Base-by-base conservation (phyloP, 2,888 invertebrate genomes). In the Polydrusus cervinus region DNA sequence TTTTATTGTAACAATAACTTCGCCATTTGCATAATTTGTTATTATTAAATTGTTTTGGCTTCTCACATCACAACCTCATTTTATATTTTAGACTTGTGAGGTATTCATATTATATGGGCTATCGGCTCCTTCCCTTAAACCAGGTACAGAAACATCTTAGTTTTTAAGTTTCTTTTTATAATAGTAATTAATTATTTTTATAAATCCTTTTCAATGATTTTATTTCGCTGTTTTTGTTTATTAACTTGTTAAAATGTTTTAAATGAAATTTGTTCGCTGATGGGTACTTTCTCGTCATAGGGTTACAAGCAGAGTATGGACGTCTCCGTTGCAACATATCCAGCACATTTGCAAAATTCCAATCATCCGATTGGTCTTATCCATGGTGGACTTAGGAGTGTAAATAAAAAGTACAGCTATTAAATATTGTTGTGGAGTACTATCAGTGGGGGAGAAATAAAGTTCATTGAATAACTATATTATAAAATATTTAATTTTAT, bases 61-160 rank as follows among this genome's bases (percentile, higher is more conserved):
- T 80, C 83, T 80, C 75, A 86, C 86, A 86, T 87, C 85, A 87
- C 84, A 84, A 85, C 86, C 86, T 87, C 85, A 87, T 87, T 87
- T 87, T 87, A 82, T 85, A 87, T 87, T 87, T 87, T 87, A 87
- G 87, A 87, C 85, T 82, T 86, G 85, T 87, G 87, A 87, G 87
- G 86, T 87, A 84, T 86, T 86, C 86, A 85, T 78, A 70, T 43
- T 71, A 73, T 70, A 86, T 87, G 86, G 87, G 87, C 87, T 86
- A 85, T 85, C 87, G 85, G 84, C 87, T 86, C 84, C 87, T 85
- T 82, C 87, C 85, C 84, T 82, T 83, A 83, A 84, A 83, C 83
- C 87, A 87, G 87, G 87, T 87, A 87, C 86, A 84, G 86, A 87
- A 82, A 83, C 79, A 81, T 75, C 80, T 80, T 84, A 83, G 82